Evolutionary conservation across 2,797 vertebrate species (phyloP), one percentile per base, ranked within the genome.

Genomic region (Hoplostethus atlanticus): DNA sequence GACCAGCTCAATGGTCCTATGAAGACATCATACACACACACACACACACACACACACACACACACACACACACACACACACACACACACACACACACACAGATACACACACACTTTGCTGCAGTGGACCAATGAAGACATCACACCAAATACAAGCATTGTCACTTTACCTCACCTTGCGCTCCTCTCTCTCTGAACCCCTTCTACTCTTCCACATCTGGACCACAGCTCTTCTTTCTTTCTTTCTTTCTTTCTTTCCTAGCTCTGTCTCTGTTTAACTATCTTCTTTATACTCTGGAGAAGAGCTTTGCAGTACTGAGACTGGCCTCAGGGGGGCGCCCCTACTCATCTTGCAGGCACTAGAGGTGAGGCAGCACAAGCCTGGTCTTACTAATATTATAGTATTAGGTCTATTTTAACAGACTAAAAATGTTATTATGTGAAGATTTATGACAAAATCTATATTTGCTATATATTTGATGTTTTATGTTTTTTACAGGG

Each of bases 51-150:
- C 70, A 74, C 74, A 47, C 34, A 61, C 65, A 78, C 66, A 65
- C 77, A 56, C 31, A 50, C 55, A 53, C 52, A 60, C 47, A 59
- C 58, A 68, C 58, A 38, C 63, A 55, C 67, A 75, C 77, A 64
- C 60, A 52, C 46, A 59, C 71, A 63, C 76, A 54, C 71, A 71
- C 61, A 71, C 64, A 58, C 58, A 31, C 70, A 74, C 74, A 47
- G 30, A 61, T 63, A 78, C 66, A 65, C 77, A 47, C 53, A 57
- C 40, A 68, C 71, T 59, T 34, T 67, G 62, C 70, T 78, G 52
- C 63, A 58, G 38, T n/a, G 63, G 69, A 80, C 81, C 85, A 77
- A 81, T 81, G 82, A 86, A 89, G 87, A 87, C 75, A 71, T 90
- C 87, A 81, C 83, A 73, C 62, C 71, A 50, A 50, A 55, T 67